These are phyloP conservation scores for Schlechtendalia chinensis DNA, from an alignment of 1,140 invertebrate species.

Conservation along the genomic window DNA sequence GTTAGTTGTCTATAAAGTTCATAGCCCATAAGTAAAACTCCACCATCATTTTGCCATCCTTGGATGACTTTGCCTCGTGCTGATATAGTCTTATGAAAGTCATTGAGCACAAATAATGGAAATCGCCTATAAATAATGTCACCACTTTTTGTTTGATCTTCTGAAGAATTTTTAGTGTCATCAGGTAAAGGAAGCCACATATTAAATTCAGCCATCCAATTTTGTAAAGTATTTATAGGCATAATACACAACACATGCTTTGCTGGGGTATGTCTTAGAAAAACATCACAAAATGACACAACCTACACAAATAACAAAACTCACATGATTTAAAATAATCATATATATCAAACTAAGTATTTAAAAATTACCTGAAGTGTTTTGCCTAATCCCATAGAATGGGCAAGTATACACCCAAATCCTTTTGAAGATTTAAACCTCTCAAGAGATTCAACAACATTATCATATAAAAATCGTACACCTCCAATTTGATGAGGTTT, in stretches of 20 bases:
- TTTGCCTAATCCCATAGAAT: slow-evolving; percentile 99
- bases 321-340: slow-evolving; percentile 15
- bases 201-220: slow-evolving; percentile 97
- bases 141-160: slow-evolving; percentile 58
- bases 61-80: slow-evolving; percentile 70
- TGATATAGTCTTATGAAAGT: slow-evolving; percentile 87
- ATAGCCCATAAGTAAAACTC: slow-evolving; percentile 95
- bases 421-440: slow-evolving; percentile 85
- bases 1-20: slow-evolving; percentile 91
- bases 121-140: slow-evolving; percentile 76
- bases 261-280: slow-evolving; percentile 84
- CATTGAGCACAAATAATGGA: slow-evolving; percentile 86
- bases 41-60: slow-evolving; percentile 84
- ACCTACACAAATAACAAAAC: slow-evolving; percentile 57
- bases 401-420: slow-evolving; percentile 96
- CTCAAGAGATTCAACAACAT: slow-evolving; percentile 88
- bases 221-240: slow-evolving; percentile 98
- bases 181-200: slow-evolving; percentile 80
- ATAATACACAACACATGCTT: slow-evolving; percentile 93
- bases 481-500: slow-evolving; percentile 97
- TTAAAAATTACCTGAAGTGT: slow-evolving; percentile 74
- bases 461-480: slow-evolving; percentile 93
- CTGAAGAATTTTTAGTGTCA: slow-evolving; percentile 56
- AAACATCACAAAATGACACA: slow-evolving; percentile 93
- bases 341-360: background rate